Evolutionary conservation across 2,797 vertebrate species (phyloP), one percentile per base, ranked within the genome.

Genomic region (Myotis vivesi): DNA sequence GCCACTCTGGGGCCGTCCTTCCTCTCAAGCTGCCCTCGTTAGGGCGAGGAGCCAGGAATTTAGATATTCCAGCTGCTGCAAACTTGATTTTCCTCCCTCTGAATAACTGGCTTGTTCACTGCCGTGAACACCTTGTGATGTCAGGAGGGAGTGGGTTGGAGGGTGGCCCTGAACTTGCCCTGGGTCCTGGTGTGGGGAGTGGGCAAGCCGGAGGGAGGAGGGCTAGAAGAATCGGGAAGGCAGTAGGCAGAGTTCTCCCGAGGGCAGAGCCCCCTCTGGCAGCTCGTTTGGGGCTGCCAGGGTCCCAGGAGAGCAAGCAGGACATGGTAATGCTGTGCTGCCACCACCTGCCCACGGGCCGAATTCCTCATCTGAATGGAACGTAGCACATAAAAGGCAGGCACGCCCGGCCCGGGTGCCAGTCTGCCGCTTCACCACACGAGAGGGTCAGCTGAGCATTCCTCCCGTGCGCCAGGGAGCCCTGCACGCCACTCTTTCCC

Each of bases 321-420:
- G 85, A 66, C 68, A 6, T 13, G 22, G 33, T 1, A 17, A 85
- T 53, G 77, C 83, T 30, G 28, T 62, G 55, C 76, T 0, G 0
- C 93, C 30, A 19, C 89, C 57, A 33, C 89, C 95, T 96, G 94
- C 96, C 97, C 92, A 94, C 96, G 76, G 86, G 89, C 89, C 36
- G 0, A 68, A 90, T 96, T 97, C 96, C 96, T 97, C 97, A 97
- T 94, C 95, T 49, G 91, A 97, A 95, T 97, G 96, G 97, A 96
- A 95, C 5, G 49, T 38, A 13, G 23, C 46, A 1, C 44, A 38
- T 95, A 68, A 94, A 95, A 96, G 62, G 69, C 93, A 85, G 92
- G 77, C 95, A 33, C 79, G 3, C 89, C 87, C 8, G 4, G 46
- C 93, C 80, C 77, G 44, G 44, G 64, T 93, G 87, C 53, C 87